These are phyloP conservation scores for Oreochromis tanganicae DNA, from an alignment of 2,113 vertebrate species.

Conservation along the genomic window DNA sequence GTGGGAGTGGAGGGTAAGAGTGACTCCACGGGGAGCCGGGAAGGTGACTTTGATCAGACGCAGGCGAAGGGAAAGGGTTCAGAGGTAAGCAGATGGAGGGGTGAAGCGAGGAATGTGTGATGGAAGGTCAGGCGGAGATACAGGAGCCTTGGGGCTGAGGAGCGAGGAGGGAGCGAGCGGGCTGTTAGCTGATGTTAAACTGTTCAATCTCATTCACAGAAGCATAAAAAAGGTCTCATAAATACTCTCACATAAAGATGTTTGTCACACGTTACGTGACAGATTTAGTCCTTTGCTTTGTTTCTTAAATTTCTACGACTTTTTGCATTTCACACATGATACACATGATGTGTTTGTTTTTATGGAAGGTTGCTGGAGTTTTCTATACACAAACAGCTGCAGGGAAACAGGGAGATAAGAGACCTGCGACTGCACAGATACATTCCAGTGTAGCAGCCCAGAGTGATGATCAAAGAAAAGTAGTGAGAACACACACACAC, in stretches of 20 bases:
- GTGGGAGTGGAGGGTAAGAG: neutral
- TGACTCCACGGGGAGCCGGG: slow-evolving; percentile 11
- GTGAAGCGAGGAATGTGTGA: slow-evolving; percentile 18
- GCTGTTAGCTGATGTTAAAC: neutral
- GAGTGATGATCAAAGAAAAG: slow-evolving; percentile 45
- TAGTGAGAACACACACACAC: neutral
- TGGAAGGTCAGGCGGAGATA: slow-evolving; percentile 23
- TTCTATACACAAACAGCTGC: neutral
- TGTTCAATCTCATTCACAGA: neutral
- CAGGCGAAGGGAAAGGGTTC: slow-evolving; percentile 19
- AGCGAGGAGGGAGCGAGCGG: neutral
- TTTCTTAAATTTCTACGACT: neutral
- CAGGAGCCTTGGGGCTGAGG: neutral
- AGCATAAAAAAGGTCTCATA: neutral
- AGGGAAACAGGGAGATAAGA: slow-evolving; percentile 22
- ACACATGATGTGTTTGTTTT: neutral
- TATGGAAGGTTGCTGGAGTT: neutral
- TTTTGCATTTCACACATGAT: neutral
- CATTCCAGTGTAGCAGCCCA: slow-evolving; percentile 4
- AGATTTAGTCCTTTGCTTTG: neutral
- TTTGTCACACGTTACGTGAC: neutral
- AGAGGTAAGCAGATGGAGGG: slow-evolving; percentile 54
- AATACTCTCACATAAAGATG: neutral
- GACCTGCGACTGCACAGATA: neutral
- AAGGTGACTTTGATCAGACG: slow-evolving; percentile 56